Percentiles rank a stretch among this genome's conserved stretches.
These are phyloP conservation scores for Oryctes rhinoceros DNA, from an alignment of 1,140 invertebrate species.

Conservation along the genomic window DNA sequence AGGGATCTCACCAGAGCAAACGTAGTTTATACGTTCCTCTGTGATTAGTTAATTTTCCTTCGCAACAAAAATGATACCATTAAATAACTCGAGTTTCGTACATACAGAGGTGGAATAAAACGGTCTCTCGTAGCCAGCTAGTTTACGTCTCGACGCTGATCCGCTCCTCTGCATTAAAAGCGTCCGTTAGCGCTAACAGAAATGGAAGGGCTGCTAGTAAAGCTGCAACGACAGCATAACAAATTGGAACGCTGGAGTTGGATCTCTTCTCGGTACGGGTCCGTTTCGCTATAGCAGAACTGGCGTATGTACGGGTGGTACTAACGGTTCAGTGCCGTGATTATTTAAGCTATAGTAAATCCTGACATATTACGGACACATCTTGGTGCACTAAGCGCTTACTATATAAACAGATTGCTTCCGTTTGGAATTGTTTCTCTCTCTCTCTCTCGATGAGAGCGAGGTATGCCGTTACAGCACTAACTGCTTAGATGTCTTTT, in stretches of 20 bases:
- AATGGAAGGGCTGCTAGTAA: background rate
- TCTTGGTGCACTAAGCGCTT: constrained; percentile 18
- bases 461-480: no score
- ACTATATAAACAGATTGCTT: constrained; percentile 32
- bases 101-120: no score
- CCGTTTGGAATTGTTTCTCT: background rate
- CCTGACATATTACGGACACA: constrained; percentile 31
- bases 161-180: background rate
- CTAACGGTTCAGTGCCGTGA: background rate
- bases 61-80: no score
- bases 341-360: constrained; percentile 28
- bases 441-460: background rate
- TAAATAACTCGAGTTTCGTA: no score
- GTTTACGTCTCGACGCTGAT: no score
- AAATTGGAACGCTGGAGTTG: background rate
- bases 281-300: background rate
- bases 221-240: constrained; percentile 33
- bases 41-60: no score
- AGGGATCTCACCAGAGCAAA: no score
- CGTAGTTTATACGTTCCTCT: no score
- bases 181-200: background rate
- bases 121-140: no score
- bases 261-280: background rate
- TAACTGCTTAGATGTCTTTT: no score
- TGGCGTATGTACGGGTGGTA: background rate